Conservation (phyloP, 2,113 vertebrate species). For the Barnardius zonarius region DNA sequence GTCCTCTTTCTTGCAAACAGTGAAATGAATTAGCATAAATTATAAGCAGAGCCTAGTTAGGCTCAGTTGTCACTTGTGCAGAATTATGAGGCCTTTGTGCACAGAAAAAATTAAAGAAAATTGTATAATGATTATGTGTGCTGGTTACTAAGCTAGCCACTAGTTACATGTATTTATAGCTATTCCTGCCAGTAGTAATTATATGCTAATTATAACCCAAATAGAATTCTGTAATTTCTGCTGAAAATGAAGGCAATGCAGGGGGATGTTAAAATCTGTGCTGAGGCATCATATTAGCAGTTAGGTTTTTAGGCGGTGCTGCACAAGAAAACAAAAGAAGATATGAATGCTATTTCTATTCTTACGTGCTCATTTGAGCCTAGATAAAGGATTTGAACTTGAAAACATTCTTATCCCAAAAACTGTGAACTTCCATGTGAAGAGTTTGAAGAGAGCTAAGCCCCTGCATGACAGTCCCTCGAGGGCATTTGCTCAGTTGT, state of each 20-base stretch:
- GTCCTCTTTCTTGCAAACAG: conserved; percentile 44
- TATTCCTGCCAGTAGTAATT: conserved; percentile 63
- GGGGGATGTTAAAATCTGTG: conserved; percentile 39
- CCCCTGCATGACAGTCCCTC: not conserved
- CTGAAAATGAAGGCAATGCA: conserved; percentile 5
- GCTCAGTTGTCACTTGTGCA: not conserved
- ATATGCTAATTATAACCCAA: conserved; percentile 67
- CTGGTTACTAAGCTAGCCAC: conserved; percentile 51
- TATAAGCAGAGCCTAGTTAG: conserved; percentile 17
- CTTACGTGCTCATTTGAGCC: not conserved
- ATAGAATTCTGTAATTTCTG: conserved; percentile 51
- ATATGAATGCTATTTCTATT: not conserved
- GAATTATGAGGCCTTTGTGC: conserved; percentile 20
- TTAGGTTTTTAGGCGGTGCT: conserved; percentile 7
- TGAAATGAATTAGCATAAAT: conserved; percentile 56
- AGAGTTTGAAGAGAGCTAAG: not conserved
- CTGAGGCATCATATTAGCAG: not conserved
- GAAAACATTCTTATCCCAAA: not conserved
- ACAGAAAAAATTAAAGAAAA: conserved; percentile 59
- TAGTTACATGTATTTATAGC: conserved; percentile 58
- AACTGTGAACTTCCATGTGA: not conserved
- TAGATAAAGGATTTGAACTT: not conserved
- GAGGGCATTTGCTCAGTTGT: not conserved
- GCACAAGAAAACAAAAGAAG: conserved; percentile 1
- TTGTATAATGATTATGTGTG: conserved; percentile 60